Conservation (phyloP, 2,113 vertebrate genomes). For the Gobio gobio region DNA sequence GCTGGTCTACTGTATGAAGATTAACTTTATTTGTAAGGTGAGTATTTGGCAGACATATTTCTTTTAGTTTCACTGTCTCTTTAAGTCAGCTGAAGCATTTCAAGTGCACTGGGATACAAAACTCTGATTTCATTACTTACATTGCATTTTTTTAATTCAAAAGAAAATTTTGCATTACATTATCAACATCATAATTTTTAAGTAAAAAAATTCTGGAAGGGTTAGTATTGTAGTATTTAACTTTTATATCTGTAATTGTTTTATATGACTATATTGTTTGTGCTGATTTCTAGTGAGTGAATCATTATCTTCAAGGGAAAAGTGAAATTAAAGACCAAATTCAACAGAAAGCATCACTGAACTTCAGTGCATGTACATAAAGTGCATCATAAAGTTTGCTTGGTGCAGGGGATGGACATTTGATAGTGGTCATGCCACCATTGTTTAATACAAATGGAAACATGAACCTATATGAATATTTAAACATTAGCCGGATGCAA, state of each 20-base stretch:
- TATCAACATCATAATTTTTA: background rate
- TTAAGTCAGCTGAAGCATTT: background rate
- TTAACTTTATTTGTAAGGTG: constrained; percentile 29
- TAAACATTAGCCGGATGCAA: background rate
- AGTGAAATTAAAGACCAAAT: background rate
- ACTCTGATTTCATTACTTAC: background rate
- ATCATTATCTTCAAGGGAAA: background rate
- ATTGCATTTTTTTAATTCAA: background rate
- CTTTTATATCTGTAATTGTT: background rate
- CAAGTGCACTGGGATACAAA: background rate
- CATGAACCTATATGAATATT: constrained; percentile 18
- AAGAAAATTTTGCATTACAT: background rate
- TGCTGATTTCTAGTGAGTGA: background rate
- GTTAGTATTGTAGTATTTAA: background rate
- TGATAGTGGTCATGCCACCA: background rate
- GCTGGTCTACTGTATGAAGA: background rate
- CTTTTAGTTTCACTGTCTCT: background rate
- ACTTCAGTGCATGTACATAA: background rate
- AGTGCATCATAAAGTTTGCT: background rate
- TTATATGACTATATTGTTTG: background rate
- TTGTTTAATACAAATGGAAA: constrained; percentile 19
- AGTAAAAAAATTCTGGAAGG: background rate
- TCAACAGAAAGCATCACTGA: background rate
- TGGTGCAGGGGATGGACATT: background rate
- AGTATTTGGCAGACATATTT: constrained; percentile 3